A percentile compares a stretch with the other conserved stretches of the same genome.
These are phyloP conservation scores for Phlogophora meticulosa DNA, from an alignment of 2,888 invertebrate species.

Conservation along the genomic window DNA sequence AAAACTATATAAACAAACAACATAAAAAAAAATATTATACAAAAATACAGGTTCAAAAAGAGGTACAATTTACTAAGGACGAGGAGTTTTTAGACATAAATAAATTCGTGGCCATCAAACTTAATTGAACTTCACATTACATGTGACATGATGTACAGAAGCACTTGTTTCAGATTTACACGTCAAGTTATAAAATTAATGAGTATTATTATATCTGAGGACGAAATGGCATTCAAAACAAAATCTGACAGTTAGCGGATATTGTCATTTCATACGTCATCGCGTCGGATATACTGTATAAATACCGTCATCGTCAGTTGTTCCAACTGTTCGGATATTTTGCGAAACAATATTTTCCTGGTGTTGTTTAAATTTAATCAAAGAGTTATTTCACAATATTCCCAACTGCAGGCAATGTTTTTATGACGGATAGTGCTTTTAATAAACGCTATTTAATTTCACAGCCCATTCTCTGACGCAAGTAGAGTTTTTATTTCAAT, in stretches of 20 bases:
- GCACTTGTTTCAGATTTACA: slow-evolving; percentile 7
- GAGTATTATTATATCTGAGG: not conserved
- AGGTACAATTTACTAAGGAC: no score
- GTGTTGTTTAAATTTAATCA: slow-evolving; percentile 36
- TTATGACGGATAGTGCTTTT: slow-evolving; percentile 25
- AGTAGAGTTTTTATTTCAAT: slow-evolving; percentile 21
- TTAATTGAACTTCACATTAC: not conserved
- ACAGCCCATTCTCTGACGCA: slow-evolving; percentile 2
- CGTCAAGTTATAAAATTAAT: slow-evolving; percentile 2
- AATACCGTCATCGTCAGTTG: slow-evolving; percentile 24
- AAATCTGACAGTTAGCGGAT: slow-evolving; percentile 37
- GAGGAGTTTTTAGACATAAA: no score
- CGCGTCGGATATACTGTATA: slow-evolving; percentile 43
- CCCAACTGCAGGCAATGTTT: slow-evolving; percentile 6
- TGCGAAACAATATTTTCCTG: slow-evolving; percentile 33
- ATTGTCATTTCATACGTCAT: slow-evolving; percentile 52
- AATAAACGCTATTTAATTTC: slow-evolving; percentile 26
- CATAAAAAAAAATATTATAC: no score
- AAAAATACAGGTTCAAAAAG: no score
- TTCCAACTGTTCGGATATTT: slow-evolving; percentile 29
- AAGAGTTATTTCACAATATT: slow-evolving; percentile 30
- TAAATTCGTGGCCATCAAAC: not conserved
- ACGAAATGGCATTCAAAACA: slow-evolving; percentile 26
- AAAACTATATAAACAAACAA: no score
- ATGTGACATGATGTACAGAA: not conserved